Evolutionary conservation across 2,797 vertebrate species (phyloP), one percentile per base, ranked within the genome.

Genomic region (Sphenopsis melanotis): DNA sequence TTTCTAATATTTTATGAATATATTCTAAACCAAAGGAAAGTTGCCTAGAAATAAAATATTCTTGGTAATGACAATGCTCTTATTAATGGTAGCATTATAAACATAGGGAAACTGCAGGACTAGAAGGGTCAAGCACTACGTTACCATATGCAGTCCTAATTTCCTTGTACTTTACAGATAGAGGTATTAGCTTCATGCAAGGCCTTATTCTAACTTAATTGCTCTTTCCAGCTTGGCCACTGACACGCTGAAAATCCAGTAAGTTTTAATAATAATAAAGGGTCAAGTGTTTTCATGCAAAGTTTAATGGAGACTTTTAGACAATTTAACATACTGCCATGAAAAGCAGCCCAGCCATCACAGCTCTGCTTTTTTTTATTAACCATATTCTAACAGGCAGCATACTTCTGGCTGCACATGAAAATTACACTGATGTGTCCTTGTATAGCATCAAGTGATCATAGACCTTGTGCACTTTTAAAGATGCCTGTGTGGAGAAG

Each of bases 61-160:
- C 42, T 80, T 37, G 15, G 39, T 57, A 68, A 91, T 69, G 65
- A 61, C 42, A 68, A 72, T 26, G 27, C 5, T 70, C 3, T 76
- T 82, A 71, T 64, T 86, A 83, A 93, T 34, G 46, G 71, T 66
- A 83, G 49, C 79, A 70, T 76, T 87, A 90, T 59, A 91, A 94
- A 87, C 55, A 61, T 72, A 26, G 23, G 12, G 82, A 74, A 95
- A 80, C 32, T 1, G 2, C 46, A 72, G 17, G 42, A 66, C 60
- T 85, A 79, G 87, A 86, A 66, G 77, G 83, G 90, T 95, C 74
- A 92, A 93, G 65, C 12, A 84, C 49, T 94, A 90, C 52, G 89
- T 93, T 93, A 72, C 37, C 2, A 2, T 18, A 69, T 39, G 30
- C n/a, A 59, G 46, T 71, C 44, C 66, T 93, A 83, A 82, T 87